A percentile compares a stretch with the other conserved stretches of the same genome.
Evolutionary conservation across 2,113 vertebrate genomes (phyloP).

Genomic region (Dascyllus trimaculatus): DNA sequence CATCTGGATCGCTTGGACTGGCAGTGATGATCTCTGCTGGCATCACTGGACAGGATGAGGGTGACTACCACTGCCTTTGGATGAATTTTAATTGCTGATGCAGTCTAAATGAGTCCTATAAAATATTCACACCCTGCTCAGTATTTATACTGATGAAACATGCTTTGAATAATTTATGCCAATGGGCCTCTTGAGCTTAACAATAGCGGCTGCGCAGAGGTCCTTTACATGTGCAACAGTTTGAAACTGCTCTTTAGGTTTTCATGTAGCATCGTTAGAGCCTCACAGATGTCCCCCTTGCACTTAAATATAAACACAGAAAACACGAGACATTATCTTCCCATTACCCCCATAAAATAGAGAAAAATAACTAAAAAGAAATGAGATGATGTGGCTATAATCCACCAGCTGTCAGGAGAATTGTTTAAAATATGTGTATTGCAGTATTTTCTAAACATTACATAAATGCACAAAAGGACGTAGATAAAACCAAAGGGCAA

Average conservation of each 20-base stretch:
- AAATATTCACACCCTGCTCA: constrained; percentile 24
- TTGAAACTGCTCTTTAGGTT: too few species aligned
- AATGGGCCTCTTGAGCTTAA: neutral
- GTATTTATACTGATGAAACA: constrained; percentile 10
- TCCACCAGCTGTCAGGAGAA: too few species aligned
- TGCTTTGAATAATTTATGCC: constrained; percentile 25
- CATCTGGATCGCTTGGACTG: neutral
- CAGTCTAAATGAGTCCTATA: neutral
- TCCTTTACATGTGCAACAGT: neutral
- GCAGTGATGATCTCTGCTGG: neutral
- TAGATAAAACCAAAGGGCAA: too few species aligned
- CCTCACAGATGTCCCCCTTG: neutral
- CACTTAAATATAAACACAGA: too few species aligned
- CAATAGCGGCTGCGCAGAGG: neutral
- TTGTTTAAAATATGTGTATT: too few species aligned
- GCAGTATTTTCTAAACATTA: too few species aligned
- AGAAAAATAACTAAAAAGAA: too few species aligned
- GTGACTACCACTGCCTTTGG: neutral
- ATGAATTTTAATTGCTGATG: neutral
- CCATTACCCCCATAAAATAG: too few species aligned
- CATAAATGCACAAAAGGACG: too few species aligned
- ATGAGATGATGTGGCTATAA: too few species aligned
- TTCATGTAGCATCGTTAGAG: neutral
- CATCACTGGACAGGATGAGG: neutral
- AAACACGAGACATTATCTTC: too few species aligned